These are phyloP conservation scores for Drosophila sechellia DNA, from an alignment of 1,140 invertebrate genomes.

Conservation along the genomic window DNA sequence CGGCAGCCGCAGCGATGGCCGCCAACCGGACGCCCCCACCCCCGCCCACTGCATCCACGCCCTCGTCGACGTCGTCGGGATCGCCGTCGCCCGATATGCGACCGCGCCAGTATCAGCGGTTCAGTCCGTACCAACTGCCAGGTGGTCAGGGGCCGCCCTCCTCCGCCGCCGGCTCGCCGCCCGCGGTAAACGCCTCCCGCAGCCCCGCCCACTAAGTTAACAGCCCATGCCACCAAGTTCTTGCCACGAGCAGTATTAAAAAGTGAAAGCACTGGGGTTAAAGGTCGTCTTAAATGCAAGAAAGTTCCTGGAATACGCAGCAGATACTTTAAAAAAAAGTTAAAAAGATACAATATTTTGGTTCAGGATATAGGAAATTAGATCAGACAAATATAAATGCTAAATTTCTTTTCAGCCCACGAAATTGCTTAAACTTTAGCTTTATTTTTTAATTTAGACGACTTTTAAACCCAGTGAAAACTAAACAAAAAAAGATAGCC, in stretches of 20 bases:
- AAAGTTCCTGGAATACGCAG: neutral
- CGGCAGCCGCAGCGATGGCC: conserved; percentile 62
- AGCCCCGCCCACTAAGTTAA: conserved; percentile 76
- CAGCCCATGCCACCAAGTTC: conserved; percentile 24
- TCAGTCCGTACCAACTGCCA: conserved; percentile 82
- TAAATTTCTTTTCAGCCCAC: no score
- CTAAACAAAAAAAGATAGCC: conserved; percentile 17
- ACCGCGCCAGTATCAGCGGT: conserved; percentile 80
- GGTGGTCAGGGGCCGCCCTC: conserved; percentile 46
- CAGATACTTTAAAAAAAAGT: neutral
- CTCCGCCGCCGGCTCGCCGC: conserved; percentile 52
- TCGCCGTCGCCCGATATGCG: conserved; percentile 84
- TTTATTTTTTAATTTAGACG: neutral
- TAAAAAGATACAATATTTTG: neutral
- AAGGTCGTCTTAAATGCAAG: neutral
- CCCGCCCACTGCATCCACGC: conserved; percentile 76
- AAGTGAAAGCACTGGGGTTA: conserved; percentile 24
- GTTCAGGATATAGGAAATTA: no score
- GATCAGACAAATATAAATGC: no score
- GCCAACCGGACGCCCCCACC: conserved; percentile 77
- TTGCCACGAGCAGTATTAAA: conserved; percentile 75
- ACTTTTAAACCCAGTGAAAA: conserved; percentile 9
- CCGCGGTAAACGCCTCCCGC: conserved; percentile 52
- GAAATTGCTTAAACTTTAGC: no score
- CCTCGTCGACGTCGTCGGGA: conserved; percentile 81